These are phyloP conservation scores for Argentina silus DNA, from an alignment of 2,797 vertebrate genomes.

Conservation along the genomic window DNA sequence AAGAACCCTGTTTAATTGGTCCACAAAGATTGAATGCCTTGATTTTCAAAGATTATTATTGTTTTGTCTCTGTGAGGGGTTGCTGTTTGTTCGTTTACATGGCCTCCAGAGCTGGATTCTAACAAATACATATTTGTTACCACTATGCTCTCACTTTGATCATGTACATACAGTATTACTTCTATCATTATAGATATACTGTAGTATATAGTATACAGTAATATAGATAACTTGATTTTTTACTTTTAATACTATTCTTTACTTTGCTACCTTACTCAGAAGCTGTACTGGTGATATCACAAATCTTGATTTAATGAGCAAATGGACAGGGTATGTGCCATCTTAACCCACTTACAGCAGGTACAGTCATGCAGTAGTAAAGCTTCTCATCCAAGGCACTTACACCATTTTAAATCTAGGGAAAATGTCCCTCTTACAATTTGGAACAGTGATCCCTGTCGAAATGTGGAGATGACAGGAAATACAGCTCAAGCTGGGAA, in stretches of 20 bases:
- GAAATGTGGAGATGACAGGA: constrained; percentile 74
- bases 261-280: too few species aligned
- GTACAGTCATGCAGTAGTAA: too few species aligned
- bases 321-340: not conserved
- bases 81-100: not conserved
- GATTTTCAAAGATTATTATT: constrained; percentile 18
- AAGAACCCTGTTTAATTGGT: constrained; percentile 10
- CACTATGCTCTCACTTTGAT: not conserved
- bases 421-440: constrained; percentile 62
- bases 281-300: too few species aligned
- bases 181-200: too few species aligned
- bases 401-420: constrained; percentile 49
- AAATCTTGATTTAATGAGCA: too few species aligned
- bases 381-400: not conserved
- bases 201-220: too few species aligned
- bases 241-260: too few species aligned
- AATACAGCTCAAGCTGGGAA: constrained; percentile 62
- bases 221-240: too few species aligned
- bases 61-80: constrained; percentile 2
- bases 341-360: not conserved
- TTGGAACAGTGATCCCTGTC: constrained; percentile 70
- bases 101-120: not conserved
- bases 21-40: constrained; percentile 9
- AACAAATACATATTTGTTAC: not conserved
- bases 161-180: too few species aligned